A percentile compares a stretch with the other conserved stretches of the same genome.
Conservation (phyloP, 2,113 vertebrate genomes). For the Nyctibius bracteatus region DNA sequence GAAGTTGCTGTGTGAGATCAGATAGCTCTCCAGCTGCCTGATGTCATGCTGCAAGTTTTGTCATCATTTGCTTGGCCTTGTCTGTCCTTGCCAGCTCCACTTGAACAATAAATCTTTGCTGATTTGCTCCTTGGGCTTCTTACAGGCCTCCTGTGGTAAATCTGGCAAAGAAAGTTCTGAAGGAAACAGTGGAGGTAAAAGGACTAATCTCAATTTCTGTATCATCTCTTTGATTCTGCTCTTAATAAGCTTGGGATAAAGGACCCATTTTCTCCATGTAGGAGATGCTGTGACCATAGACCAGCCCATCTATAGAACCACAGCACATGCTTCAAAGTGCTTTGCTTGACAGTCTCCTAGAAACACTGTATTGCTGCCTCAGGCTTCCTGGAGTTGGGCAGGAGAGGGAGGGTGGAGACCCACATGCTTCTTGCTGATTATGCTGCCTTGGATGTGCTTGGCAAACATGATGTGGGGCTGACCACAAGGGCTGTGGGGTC, state of each 20-base stretch:
- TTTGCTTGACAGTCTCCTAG: background rate
- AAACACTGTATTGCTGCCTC: background rate
- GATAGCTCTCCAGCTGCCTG: constrained; percentile 7
- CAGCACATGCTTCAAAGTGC: background rate
- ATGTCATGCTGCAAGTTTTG: background rate
- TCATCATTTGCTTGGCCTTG: constrained; percentile 15
- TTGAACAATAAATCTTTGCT: background rate
- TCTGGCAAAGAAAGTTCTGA: constrained; percentile 48
- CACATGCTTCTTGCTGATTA: background rate
- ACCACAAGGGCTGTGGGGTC: background rate
- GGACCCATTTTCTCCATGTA: background rate
- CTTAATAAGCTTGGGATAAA: constrained; percentile 18
- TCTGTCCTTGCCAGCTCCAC: constrained; percentile 9
- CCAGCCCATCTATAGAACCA: background rate
- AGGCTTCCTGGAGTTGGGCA: background rate
- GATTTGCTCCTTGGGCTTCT: constrained; percentile 42
- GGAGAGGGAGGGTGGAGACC: background rate
- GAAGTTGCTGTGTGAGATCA: background rate
- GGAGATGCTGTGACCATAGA: background rate
- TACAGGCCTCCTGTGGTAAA: constrained; percentile 56
- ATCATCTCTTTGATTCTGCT: background rate
- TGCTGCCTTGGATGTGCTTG: background rate
- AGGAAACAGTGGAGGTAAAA: constrained; percentile 68
- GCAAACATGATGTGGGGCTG: background rate
- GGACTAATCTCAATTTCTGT: background rate